Conservation (phyloP, 2,113 vertebrate genomes). For the Epinephelus moara region DNA sequence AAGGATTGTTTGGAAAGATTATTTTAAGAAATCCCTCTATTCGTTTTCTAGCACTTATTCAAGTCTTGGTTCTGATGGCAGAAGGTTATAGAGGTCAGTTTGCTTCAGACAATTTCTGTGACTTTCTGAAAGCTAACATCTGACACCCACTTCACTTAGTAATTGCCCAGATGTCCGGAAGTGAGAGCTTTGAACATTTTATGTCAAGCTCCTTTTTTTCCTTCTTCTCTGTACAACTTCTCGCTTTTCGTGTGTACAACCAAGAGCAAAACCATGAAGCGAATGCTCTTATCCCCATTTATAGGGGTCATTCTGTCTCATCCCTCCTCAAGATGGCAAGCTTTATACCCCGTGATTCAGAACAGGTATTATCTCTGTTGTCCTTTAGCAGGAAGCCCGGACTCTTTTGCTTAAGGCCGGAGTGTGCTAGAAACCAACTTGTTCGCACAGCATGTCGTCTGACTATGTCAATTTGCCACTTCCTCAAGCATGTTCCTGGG, state of each 20-base stretch:
- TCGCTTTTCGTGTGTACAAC: not conserved
- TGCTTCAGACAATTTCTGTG: not conserved
- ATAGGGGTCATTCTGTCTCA: not conserved
- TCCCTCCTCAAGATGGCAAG: not conserved
- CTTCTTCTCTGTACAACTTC: not conserved
- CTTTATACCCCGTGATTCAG: not conserved
- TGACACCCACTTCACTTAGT: not conserved
- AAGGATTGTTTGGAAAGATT: not conserved
- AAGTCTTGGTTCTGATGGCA: not conserved
- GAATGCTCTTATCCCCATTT: not conserved
- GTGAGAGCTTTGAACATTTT: not conserved
- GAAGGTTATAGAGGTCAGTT: not conserved
- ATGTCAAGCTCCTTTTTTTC: not conserved
- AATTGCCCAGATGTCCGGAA: not conserved
- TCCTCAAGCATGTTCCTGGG: constrained; percentile 7
- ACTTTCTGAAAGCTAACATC: not conserved
- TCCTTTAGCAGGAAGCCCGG: too few relatives aligned
- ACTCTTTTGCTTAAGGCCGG: too few relatives aligned
- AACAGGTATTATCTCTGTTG: too few relatives aligned
- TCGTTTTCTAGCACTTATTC: not conserved
- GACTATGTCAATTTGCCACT: too few relatives aligned
- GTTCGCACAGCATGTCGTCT: too few relatives aligned
- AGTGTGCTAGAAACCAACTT: too few relatives aligned
- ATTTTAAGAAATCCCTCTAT: constrained; percentile 2
- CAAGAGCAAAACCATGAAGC: not conserved